These are phyloP conservation scores for Oscheius sp. DNA, from an alignment of 2,888 invertebrate genomes.

Conservation along the genomic window DNA sequence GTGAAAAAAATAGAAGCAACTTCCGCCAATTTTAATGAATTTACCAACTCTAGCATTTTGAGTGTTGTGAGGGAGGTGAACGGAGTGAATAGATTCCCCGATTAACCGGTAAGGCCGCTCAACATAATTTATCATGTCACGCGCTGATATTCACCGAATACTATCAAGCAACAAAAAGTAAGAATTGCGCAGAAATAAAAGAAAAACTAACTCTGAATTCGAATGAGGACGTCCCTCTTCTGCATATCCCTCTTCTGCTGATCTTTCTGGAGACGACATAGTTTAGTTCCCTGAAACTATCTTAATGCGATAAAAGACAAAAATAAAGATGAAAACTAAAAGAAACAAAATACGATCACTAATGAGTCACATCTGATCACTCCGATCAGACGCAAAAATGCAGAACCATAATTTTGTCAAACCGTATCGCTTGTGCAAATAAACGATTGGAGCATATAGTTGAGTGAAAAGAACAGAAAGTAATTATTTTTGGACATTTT, in stretches of 20 bases:
- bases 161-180: background rate
- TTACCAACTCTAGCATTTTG: constrained; percentile 13
- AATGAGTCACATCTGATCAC: no score
- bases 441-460: no score
- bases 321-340: background rate
- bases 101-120: background rate
- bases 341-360: background rate
- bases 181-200: background rate
- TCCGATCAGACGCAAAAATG: background rate
- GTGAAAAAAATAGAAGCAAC: no score
- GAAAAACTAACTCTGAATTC: constrained; percentile 6
- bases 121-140: constrained; percentile 7
- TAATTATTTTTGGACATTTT: no score
- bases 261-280: constrained; percentile 20
- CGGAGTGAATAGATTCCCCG: background rate
- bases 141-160: background rate
- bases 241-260: constrained; percentile 9
- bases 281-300: background rate
- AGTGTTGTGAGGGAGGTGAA: constrained; percentile 5
- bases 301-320: background rate
- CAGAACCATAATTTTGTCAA: background rate
- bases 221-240: constrained; percentile 5
- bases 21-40: no score
- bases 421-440: no score
- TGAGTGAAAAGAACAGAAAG: no score